Conservation (phyloP, 2,113 vertebrate species). For the Hippocampus barbouri region DNA sequence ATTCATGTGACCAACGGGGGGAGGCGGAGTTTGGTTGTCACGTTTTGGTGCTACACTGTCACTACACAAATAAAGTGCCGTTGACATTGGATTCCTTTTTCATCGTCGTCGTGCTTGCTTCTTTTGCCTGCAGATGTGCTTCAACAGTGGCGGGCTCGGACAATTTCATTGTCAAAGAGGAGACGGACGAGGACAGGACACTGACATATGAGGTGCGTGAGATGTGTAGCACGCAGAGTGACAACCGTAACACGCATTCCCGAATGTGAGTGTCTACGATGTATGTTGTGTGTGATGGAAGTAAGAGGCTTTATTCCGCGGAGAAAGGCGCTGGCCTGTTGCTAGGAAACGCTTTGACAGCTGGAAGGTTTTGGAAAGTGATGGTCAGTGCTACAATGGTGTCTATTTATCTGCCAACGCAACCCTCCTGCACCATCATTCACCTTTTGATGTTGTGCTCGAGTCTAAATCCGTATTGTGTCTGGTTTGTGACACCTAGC, state of each 20-base stretch:
- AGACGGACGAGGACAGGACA: constrained; percentile 39
- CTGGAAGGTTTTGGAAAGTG: constrained; percentile 60
- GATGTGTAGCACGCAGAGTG: constrained; percentile 20
- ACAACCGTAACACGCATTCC: not conserved
- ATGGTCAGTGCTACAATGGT: constrained; percentile 50
- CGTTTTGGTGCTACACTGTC: constrained; percentile 54
- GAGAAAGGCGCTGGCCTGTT: constrained; percentile 70
- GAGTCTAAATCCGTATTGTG: constrained; percentile 29
- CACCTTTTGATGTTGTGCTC: constrained; percentile 6
- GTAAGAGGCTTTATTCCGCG: constrained; percentile 48
- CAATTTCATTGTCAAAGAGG: constrained; percentile 38
- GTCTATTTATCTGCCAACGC: constrained; percentile 44
- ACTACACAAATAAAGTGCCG: constrained; percentile 49
- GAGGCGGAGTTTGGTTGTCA: constrained; percentile 67
- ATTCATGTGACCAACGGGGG: constrained; percentile 59
- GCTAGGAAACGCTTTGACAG: constrained; percentile 73
- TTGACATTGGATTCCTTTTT: constrained; percentile 26
- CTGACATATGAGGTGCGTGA: constrained; percentile 65
- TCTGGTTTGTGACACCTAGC: constrained; percentile 31
- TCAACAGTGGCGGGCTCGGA: constrained; percentile 26
- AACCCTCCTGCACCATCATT: constrained; percentile 19
- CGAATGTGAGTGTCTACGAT: constrained; percentile 22
- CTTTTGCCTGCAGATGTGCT: constrained; percentile 14
- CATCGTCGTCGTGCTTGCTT: constrained; percentile 6
- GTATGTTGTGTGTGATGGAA: constrained; percentile 31